A percentile compares a stretch with the other conserved stretches of the same genome.
These are phyloP conservation scores for Chromobotia macracanthus DNA, from an alignment of 2,797 vertebrate species.

Conservation along the genomic window DNA sequence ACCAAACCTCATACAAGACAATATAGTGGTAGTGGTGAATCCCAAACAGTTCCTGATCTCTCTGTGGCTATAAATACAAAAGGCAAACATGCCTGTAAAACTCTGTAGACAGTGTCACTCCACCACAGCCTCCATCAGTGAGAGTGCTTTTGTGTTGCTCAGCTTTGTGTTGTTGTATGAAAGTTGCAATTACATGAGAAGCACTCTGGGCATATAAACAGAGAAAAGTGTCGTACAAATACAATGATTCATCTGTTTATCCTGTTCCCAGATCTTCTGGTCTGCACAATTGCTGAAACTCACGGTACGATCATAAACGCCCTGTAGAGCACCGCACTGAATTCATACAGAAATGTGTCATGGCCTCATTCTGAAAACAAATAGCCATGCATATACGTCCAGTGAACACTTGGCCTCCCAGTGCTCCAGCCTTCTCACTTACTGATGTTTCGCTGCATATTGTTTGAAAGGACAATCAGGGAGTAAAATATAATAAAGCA, in stretches of 20 bases:
- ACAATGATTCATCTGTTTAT: slow-evolving; percentile 30
- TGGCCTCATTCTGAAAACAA: slow-evolving; percentile 19
- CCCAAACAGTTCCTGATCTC: not conserved
- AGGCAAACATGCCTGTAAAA: not conserved
- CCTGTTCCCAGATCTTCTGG: slow-evolving; percentile 19
- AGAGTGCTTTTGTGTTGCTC: slow-evolving; percentile 1
- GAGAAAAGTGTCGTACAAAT: slow-evolving; percentile 18
- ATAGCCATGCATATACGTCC: slow-evolving; percentile 16
- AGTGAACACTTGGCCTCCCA: slow-evolving; percentile 1
- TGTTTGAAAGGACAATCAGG: slow-evolving; percentile 49
- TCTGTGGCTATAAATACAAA: slow-evolving; percentile 8
- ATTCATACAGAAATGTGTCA: slow-evolving; percentile 22
- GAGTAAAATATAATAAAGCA: slow-evolving; percentile 50
- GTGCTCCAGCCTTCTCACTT: not conserved
- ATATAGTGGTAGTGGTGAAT: not conserved
- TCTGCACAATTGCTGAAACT: slow-evolving; percentile 15
- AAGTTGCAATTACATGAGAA: slow-evolving; percentile 17
- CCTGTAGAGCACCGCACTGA: slow-evolving; percentile 27
- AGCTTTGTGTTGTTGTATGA: slow-evolving; percentile 6
- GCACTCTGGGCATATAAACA: slow-evolving; percentile 21
- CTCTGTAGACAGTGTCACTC: not conserved
- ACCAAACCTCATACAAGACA: not conserved
- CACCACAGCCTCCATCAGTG: not conserved
- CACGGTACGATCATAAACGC: slow-evolving; percentile 4
- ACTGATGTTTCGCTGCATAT: not conserved